phyloP scores from a whole-genome alignment of 2,888 invertebrate species.

The Ypsolopha sequella region DNA sequence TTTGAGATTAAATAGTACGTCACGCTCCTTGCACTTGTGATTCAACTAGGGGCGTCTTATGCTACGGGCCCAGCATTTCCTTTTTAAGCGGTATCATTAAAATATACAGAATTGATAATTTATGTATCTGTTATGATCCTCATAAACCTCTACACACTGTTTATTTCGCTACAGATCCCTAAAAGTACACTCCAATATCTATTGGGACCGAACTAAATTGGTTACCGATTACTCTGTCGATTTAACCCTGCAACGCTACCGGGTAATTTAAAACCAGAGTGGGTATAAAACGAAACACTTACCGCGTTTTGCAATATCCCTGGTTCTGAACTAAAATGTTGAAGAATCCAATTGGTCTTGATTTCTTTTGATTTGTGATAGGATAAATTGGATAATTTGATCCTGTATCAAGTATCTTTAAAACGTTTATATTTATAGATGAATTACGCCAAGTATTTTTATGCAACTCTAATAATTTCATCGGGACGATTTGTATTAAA shows the following conservation, averaged over 20 bases:
- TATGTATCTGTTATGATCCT: too few relatives aligned
- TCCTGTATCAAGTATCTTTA: neutral
- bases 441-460: too few relatives aligned
- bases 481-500: too few relatives aligned
- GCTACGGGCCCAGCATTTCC: too few relatives aligned
- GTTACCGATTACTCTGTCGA: slow-evolving; percentile 56
- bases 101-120: too few relatives aligned
- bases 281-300: slow-evolving; percentile 4
- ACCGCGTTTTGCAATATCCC: neutral
- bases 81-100: too few relatives aligned
- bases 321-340: neutral
- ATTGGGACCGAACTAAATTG: slow-evolving; percentile 46
- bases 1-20: too few relatives aligned
- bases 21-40: too few relatives aligned
- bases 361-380: neutral
- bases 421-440: too few relatives aligned
- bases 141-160: neutral
- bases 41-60: too few relatives aligned
- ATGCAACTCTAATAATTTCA: too few relatives aligned
- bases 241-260: slow-evolving; percentile 25
- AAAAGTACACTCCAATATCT: slow-evolving; percentile 29
- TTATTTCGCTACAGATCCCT: neutral
- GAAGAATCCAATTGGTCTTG: neutral
- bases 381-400: neutral
- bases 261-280: slow-evolving; percentile 3